Percentiles rank a stretch among this genome's conserved stretches.
These are phyloP conservation scores for Pachyrhynchus sulphureomaculatus DNA, from an alignment of 1,140 invertebrate genomes.

Conservation along the genomic window DNA sequence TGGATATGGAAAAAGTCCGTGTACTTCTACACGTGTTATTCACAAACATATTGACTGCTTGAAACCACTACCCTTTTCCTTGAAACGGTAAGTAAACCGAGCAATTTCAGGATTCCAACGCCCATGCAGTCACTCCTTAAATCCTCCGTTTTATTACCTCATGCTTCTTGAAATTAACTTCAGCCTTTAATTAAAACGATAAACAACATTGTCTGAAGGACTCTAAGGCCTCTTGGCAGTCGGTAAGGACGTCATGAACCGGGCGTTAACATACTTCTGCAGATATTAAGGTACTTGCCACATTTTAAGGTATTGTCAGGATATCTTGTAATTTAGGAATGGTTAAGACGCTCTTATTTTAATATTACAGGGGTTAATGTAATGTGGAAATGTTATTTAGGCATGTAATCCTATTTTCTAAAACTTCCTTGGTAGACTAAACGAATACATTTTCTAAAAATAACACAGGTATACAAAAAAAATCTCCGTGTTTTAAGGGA, in stretches of 20 bases:
- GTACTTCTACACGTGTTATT: no score
- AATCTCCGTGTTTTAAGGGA: no score
- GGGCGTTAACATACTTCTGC: slow-evolving; percentile 12
- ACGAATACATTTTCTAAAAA: no score
- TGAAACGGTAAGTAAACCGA: not conserved
- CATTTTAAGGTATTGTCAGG: not conserved
- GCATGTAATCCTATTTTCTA: no score
- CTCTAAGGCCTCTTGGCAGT: not conserved
- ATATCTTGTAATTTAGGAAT: slow-evolving; percentile 6
- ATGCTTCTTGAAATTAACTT: slow-evolving; percentile 20
- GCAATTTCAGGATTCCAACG: not conserved
- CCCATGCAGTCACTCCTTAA: not conserved
- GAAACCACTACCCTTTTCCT: not conserved
- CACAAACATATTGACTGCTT: no score
- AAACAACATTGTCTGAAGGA: slow-evolving; percentile 23
- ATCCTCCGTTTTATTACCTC: slow-evolving; percentile 11
- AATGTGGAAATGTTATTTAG: no score
- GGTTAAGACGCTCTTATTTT: not conserved
- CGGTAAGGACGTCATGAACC: not conserved
- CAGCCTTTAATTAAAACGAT: slow-evolving; percentile 26
- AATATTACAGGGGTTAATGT: no score
- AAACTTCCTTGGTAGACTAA: no score
- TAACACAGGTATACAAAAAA: no score
- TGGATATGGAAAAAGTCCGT: no score
- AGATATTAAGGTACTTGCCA: slow-evolving; percentile 12